Evolutionary conservation across 2,797 vertebrate species (phyloP).

Genomic region (Paedocypris micromegethes): DNA sequence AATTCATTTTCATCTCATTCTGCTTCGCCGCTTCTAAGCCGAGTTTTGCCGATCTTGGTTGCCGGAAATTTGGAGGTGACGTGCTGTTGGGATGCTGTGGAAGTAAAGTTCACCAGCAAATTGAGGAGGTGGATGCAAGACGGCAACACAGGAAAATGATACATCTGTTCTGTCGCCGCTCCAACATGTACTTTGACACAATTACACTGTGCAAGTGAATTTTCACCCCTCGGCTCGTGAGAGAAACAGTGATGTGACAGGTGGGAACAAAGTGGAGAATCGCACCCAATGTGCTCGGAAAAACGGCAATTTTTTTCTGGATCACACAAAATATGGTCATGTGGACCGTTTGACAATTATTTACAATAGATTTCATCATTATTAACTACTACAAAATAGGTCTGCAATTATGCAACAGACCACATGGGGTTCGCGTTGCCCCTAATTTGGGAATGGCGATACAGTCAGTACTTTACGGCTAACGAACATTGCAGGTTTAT

Average conservation of each 20-base stretch:
- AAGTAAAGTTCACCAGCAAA: constrained; percentile 27
- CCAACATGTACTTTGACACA: constrained; percentile 39
- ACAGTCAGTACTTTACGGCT: constrained; percentile 10
- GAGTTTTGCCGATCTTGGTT: not conserved
- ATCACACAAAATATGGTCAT: too few relatives aligned
- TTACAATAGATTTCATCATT: too few relatives aligned
- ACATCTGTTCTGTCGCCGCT: constrained; percentile 26
- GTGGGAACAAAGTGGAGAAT: constrained; percentile 21
- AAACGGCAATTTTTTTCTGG: not conserved
- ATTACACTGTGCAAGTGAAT: constrained; percentile 32
- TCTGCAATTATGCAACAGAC: too few relatives aligned
- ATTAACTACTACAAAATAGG: too few relatives aligned
- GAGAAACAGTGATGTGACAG: constrained; percentile 12
- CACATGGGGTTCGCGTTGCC: too few relatives aligned
- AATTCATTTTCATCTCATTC: constrained; percentile 9
- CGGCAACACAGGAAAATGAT: constrained; percentile 26
- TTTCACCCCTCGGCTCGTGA: constrained; percentile 25
- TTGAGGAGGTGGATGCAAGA: constrained; percentile 27
- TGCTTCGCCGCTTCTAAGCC: not conserved
- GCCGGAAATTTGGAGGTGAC: not conserved
- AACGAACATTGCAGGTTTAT: constrained; percentile 10
- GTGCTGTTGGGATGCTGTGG: constrained; percentile 5
- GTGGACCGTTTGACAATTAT: too few relatives aligned
- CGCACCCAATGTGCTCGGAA: constrained; percentile 22
- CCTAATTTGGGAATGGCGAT: not conserved